Base-by-base conservation (phyloP, 2,888 invertebrate species). In the Sabatieria punctata region DNA sequence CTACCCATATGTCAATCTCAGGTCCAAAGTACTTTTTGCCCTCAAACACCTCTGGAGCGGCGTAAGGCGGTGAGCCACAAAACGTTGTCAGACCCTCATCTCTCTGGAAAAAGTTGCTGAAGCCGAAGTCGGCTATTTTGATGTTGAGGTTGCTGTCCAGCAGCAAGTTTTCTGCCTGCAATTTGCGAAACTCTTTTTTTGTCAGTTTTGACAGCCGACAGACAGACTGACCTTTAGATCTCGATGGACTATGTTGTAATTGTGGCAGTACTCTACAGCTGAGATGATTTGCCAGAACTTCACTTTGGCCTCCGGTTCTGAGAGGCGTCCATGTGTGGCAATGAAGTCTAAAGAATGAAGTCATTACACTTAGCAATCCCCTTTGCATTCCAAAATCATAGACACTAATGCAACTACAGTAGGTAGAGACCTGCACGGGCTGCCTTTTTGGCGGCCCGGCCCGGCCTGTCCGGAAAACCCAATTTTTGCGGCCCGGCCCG, bases 11-110 rank as follows among this genome's bases (percentile, higher is more conserved):
- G 70, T 93, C 91, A 58, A 89, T 85, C 74, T 89, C 88, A 2
- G 93, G 91, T 13, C 91, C 91, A 1, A 82, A 80, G 68, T 93
- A 93, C 64, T 85, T 80, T 81, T 66, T 88, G 36, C 91, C 93
- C 63, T 88, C 85, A 69, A 93, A 95, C 43, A 93, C 85, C 71
- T 93, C 91, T 0, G 89, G 89, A 8, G 89, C 89, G 27, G 89
- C 91, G 68, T 86, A 88, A 0, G 91, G 91, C 1, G 89, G 91
- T n/a, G 85, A 86, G 0, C 93, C 93, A 66, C 93, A 95, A 86
- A 89, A 95, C 30, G 93, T 93, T 46, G 85, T 82, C 52, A 95
- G 71, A 49, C 84, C 74, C 57, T 84, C 83, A 3, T 83, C 85
- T 4, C 80, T 75, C 48, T 81, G 80, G 69, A 81, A 93, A 71